Conservation (phyloP, 2,113 vertebrate genomes). For the Irena cyanogastra region DNA sequence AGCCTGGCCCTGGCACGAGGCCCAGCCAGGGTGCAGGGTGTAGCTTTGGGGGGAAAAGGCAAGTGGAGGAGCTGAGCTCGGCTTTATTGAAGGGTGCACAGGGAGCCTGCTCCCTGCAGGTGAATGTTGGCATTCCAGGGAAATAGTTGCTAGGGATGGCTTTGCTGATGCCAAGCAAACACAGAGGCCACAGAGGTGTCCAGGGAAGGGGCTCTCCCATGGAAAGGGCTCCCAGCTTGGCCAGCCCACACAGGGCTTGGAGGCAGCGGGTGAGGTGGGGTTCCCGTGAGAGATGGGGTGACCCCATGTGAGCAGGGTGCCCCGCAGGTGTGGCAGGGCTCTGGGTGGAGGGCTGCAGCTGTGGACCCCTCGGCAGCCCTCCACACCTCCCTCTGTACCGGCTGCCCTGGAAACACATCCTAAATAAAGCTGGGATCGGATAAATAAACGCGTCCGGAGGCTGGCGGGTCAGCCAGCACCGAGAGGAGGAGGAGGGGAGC, state of each 20-base stretch:
- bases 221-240: background rate
- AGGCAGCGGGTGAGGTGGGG: rapidly evolving
- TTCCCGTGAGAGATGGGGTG: background rate
- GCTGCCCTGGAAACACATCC: conserved; percentile 11
- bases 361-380: background rate
- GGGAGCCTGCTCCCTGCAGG: background rate
- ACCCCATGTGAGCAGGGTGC: background rate
- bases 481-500: background rate
- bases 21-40: background rate
- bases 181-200: background rate
- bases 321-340: background rate
- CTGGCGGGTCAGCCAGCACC: rapidly evolving
- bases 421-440: conserved; percentile 1
- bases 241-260: rapidly evolving
- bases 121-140: background rate
- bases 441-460: background rate
- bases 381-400: background rate
- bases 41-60: background rate
- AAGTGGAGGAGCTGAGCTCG: background rate
- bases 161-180: background rate
- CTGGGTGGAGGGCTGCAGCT: background rate
- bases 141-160: background rate
- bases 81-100: background rate
- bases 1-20: no score
- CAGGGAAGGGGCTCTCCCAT: background rate